These are phyloP conservation scores for Tympanuchus pallidicinctus DNA, from an alignment of 2,113 vertebrate genomes.

Conservation along the genomic window DNA sequence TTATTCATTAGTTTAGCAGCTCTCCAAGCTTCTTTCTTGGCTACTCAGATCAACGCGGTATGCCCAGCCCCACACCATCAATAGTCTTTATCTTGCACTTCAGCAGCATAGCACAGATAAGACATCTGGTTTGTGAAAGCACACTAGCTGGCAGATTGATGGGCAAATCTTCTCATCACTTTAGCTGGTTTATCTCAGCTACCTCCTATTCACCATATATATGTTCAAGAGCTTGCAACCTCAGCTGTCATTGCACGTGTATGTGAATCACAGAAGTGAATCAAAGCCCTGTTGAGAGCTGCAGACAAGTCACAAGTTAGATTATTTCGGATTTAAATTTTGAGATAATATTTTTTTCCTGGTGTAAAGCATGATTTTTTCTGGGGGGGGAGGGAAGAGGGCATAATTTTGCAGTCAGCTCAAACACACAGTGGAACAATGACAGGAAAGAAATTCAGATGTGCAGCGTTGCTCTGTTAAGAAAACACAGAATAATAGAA, in stretches of 20 bases:
- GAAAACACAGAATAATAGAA: background rate
- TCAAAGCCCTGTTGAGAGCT: background rate
- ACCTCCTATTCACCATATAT: background rate
- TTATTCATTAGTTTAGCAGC: background rate
- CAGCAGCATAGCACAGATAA: background rate
- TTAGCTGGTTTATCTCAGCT: background rate
- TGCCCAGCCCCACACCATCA: background rate
- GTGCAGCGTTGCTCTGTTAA: background rate
- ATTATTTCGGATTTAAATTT: background rate
- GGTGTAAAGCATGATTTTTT: background rate
- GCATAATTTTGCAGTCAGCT: background rate
- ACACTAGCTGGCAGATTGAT: background rate
- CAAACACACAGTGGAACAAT: background rate
- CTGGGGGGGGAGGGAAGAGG: background rate
- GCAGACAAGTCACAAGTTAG: background rate
- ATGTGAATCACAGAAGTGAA: background rate
- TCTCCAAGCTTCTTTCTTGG: background rate
- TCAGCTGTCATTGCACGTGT: background rate
- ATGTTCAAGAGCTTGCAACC: accelerated
- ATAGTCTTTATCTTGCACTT: background rate
- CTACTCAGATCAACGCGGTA: background rate
- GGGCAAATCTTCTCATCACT: background rate
- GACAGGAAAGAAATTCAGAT: background rate
- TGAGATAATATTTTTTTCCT: background rate
- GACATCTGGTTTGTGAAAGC: background rate